These are phyloP conservation scores for Anisognathus igniventris DNA, from an alignment of 2,797 vertebrate species.

Conservation along the genomic window DNA sequence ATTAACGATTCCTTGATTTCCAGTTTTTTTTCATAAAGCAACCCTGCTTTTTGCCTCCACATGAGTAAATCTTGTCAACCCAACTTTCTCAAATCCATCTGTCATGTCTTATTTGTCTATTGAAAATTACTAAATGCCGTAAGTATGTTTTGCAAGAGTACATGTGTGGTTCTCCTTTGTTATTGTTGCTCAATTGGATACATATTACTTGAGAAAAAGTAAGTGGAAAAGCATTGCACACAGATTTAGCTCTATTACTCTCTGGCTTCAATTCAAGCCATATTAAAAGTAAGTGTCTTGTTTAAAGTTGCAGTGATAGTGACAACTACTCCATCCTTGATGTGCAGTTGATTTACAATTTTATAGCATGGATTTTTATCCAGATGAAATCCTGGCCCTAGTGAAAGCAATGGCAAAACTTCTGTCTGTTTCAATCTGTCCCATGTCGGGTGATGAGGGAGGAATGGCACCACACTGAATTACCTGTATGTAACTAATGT, in stretches of 20 bases:
- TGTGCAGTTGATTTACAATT: not conserved
- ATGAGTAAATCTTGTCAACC: not conserved
- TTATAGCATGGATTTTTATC: not conserved
- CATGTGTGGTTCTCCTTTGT: slow-evolving; percentile 46
- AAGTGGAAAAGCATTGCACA: slow-evolving; percentile 35
- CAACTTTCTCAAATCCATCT: slow-evolving; percentile 34
- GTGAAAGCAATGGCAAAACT: slow-evolving; percentile 16
- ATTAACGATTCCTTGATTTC: not conserved
- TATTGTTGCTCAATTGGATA: slow-evolving; percentile 54
- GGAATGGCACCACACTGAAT: slow-evolving; percentile 12
- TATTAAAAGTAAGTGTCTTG: slow-evolving; percentile 44
- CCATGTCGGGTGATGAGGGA: not conserved
- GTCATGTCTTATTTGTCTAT: slow-evolving; percentile 21
- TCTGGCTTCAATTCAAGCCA: slow-evolving; percentile 16
- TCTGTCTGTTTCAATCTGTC: not conserved
- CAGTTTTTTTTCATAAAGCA: not conserved
- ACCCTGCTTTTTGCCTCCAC: not conserved
- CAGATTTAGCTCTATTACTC: slow-evolving; percentile 34
- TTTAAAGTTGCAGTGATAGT: slow-evolving; percentile 37
- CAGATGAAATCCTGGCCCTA: not conserved
- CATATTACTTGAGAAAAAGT: slow-evolving; percentile 55
- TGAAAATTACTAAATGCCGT: slow-evolving; percentile 41
- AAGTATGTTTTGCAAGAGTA: slow-evolving; percentile 52
- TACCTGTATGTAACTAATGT: slow-evolving; percentile 18
- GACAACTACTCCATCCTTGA: slow-evolving; percentile 25